A percentile compares a stretch with the other conserved stretches of the same genome.
phyloP scores from a whole-genome alignment of 2,888 invertebrate species.

The Halictus ligatus region DNA sequence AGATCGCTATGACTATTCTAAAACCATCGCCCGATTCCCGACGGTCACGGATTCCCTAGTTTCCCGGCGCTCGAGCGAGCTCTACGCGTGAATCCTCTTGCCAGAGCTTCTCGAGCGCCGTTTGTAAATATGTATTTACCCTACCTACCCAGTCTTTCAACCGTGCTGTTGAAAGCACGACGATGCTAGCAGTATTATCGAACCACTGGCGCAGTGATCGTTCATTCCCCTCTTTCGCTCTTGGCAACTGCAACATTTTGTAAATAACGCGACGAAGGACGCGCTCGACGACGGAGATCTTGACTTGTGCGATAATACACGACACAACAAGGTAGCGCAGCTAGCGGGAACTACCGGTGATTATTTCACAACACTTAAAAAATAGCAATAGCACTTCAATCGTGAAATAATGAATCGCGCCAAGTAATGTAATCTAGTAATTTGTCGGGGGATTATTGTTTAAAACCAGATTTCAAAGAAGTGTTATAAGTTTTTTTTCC shows the following conservation, averaged over 20 bases:
- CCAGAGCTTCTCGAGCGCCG: constrained; percentile 57
- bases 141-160: constrained; percentile 81
- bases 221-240: not conserved
- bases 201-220: constrained; percentile 11
- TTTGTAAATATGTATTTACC: constrained; percentile 77
- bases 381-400: no score
- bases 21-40: constrained; percentile 16
- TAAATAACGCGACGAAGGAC: not conserved
- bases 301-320: not conserved
- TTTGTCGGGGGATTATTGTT: no score
- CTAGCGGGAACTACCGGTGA: not conserved
- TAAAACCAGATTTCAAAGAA: no score
- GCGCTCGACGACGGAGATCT: not conserved
- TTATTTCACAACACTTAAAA: no score
- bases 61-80: constrained; percentile 34
- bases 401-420: no score
- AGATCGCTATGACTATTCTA: constrained; percentile 75
- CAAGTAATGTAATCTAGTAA: no score
- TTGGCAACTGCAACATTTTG: not conserved
- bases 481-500: not conserved
- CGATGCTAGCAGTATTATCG: constrained; percentile 53
- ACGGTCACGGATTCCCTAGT: constrained; percentile 6
- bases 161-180: constrained; percentile 47
- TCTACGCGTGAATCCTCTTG: constrained; percentile 12
- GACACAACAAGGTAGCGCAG: not conserved